Evolutionary conservation across 1,140 invertebrate genomes (phyloP), one percentile per base, ranked within the genome.

Genomic region (Achatina immaculata): DNA sequence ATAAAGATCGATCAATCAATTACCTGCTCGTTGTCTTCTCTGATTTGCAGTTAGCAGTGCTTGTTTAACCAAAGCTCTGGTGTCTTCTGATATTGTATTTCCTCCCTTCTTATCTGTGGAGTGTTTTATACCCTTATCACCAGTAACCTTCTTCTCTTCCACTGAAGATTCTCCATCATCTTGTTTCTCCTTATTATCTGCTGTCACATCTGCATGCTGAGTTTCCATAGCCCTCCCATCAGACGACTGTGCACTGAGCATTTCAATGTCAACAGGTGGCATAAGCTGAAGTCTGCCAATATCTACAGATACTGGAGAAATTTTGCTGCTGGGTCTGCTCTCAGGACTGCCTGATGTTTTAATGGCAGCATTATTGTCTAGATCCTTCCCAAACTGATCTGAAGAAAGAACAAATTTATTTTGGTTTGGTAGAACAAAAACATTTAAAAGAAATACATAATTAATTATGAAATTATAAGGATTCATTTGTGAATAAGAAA

Each of bases 171-270:
- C 38, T 2, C 2, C 16, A 24, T 65, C 74, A 0, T 74, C 45
- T 43, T 71, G 58, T 38, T 16, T 34, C 40, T 82, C 77, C 31
- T 79, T 74, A 1, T 68, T 51, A 28, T 38, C 28, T 19, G 31
- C 73, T 43, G 38, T 71, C 69, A 69, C 62, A 31, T 73, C 69
- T 69, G 34, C 76, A n/a, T 38, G 78, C 75, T 76, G 81, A 43
- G 55, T 79, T 14, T 81, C 78, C 80, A 84, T 82, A 4, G 74
- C 75, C 58, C 79, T 78, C 4, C 83, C 81, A 34, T 85, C 85
- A 19, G 81, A 83, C 7, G 84, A 86, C 79, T 89, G 88, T 0
- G 90, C 90, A 84, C 90, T 91, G 7, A 89, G 81, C 90, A 90
- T 91, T 82, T 90, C 89, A 36, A 91, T 81, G 80, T 90, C 90